These are phyloP conservation scores for Lophura swinhoii DNA, from an alignment of 2,797 vertebrate species.

Conservation along the genomic window DNA sequence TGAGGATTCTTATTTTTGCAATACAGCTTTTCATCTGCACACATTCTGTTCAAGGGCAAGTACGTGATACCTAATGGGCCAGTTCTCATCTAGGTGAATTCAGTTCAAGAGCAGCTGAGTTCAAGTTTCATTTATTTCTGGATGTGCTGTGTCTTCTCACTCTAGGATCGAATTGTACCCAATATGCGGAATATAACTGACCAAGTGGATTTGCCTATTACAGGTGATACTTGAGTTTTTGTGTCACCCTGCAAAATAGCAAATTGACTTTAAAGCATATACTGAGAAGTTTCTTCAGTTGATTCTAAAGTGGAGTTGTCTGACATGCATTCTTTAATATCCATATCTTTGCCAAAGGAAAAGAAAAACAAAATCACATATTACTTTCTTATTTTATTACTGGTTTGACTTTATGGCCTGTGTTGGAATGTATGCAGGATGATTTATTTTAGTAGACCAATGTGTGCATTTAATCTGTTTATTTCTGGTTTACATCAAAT, in stretches of 20 bases:
- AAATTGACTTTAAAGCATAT: not conserved
- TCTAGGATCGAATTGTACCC: not conserved
- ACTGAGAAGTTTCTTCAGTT: not conserved
- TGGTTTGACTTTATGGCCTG: not conserved
- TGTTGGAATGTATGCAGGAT: not conserved
- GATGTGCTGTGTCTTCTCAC: not conserved
- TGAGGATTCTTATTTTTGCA: constrained; percentile 18
- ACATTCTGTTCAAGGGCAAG: not conserved
- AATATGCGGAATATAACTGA: not conserved
- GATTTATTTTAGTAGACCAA: not conserved
- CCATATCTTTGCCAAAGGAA: not conserved
- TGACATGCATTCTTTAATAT: not conserved
- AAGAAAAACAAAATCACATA: not conserved
- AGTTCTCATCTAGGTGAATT: not conserved
- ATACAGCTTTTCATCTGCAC: not conserved
- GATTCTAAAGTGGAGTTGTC: not conserved
- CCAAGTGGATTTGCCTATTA: not conserved
- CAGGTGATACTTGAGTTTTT: not conserved
- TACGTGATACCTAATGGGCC: not conserved
- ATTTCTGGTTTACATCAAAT: constrained; percentile 18
- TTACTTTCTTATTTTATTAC: not conserved
- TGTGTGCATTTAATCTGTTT: not conserved
- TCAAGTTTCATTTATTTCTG: not conserved
- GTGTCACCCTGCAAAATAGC: not conserved
- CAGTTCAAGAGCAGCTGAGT: not conserved